Conservation (phyloP, 2,113 vertebrate genomes). For the Tragelaphus imberbis region DNA sequence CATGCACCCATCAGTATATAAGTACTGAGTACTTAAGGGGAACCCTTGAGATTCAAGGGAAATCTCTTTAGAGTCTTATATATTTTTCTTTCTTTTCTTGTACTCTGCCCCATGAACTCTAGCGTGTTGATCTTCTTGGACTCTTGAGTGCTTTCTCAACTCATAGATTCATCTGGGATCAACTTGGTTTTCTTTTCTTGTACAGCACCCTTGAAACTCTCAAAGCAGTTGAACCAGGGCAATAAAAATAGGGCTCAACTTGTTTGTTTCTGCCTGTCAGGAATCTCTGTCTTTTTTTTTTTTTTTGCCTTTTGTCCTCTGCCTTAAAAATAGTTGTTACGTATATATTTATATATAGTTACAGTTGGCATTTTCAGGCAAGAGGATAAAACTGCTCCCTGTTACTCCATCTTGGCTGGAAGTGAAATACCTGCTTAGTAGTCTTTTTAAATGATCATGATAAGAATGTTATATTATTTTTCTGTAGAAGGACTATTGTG, state of each 20-base stretch:
- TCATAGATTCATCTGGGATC: not conserved
- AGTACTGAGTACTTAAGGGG: not conserved
- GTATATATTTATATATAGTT: not conserved
- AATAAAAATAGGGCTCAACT: not conserved
- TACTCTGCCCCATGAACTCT: not conserved
- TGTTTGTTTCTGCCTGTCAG: not conserved
- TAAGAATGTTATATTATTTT: conserved; percentile 75
- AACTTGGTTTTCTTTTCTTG: not conserved
- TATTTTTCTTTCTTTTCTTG: not conserved
- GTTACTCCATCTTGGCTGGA: not conserved
- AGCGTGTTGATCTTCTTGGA: not conserved
- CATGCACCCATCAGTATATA: not conserved
- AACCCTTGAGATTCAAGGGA: not conserved
- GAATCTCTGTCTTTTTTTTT: not conserved
- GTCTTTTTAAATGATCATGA: conserved; percentile 82
- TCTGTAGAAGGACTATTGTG: conserved; percentile 72
- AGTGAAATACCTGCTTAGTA: conserved; percentile 57
- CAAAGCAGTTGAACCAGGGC: not conserved
- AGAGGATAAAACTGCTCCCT: not conserved
- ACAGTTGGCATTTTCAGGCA: not conserved
- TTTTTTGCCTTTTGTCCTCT: not conserved
- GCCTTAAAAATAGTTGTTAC: not conserved
- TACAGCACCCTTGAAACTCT: not conserved
- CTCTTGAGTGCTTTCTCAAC: not conserved
- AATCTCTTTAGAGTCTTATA: not conserved